Base-by-base conservation (phyloP, 1,140 invertebrate species). In the Anoplophora glabripennis region DNA sequence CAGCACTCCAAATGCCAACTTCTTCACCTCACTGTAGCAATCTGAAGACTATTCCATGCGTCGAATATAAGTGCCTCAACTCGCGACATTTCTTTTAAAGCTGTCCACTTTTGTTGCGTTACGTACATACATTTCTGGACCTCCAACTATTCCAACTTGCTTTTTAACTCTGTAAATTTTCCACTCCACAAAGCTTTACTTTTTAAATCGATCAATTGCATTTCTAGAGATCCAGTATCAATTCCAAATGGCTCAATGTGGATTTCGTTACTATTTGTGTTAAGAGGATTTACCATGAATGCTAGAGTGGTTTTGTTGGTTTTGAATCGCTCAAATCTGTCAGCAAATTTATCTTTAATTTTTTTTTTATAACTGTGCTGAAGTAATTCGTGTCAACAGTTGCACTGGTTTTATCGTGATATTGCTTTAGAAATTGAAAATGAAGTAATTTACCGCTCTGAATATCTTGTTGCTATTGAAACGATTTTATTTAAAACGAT, bases 401-500 rank as follows among this genome's bases (percentile, higher is more conserved):
- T 18, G 53, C 21, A 46, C 55, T 64, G 44, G 14, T 66, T 64
- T 61, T 46, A 37, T 63, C n/a, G 55, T 40, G 56, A 63, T 63
- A 51, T 56, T 65, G 11, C 55, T 45, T 33, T 33, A 58, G 40
- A 41, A 9, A 45, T 59, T 47, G n/a, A n/a, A n/a, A n/a, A n/a
- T n/a, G n/a, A n/a, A n/a, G 21, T 44, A 64, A 60, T 45, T 17
- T 64, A 48, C 42, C 49, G 4, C 52, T 58, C 36, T 58, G 7
- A 48, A 68, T 37, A 55, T 63, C 44, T 63, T 65, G 64, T 72
- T 63, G 65, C 52, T 53, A 71, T 70, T 40, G 67, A 71, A 42
- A 71, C 66, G 51, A 73, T 67, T 70, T 69, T 69, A 69, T 68
- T 52, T 45, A 70, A 49, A 54, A 56, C 33, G 44, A 72, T 72